Conservation (phyloP, 2,888 invertebrate species). For the Netelia virgata region DNA sequence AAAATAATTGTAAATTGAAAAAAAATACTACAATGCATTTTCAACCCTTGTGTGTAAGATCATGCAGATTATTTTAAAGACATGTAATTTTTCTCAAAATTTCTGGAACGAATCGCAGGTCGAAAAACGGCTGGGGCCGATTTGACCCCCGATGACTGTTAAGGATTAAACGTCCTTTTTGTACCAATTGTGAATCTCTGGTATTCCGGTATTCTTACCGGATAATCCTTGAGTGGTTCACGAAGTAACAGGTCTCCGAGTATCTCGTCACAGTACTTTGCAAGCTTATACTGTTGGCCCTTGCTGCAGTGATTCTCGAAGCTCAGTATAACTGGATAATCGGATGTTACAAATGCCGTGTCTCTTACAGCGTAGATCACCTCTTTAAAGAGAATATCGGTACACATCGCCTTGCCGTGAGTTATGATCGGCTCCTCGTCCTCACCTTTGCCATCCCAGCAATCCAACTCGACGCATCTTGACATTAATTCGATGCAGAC, state of each 20-base stretch:
- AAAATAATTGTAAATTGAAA: no score
- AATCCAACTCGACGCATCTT: constrained; percentile 98
- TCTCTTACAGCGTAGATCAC: constrained; percentile 98
- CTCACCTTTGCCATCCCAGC: constrained; percentile 99
- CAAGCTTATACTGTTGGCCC: constrained; percentile 98
- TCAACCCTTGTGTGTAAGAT: no score
- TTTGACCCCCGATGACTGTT: no score
- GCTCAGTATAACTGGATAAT: constrained; percentile 98
- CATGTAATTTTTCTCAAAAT: no score
- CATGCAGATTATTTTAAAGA: no score
- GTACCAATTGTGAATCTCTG: constrained; percentile 39
- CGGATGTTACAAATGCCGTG: constrained; percentile 99
- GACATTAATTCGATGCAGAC: constrained; percentile 54
- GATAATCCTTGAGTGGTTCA: constrained; percentile 94
- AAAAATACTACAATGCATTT: no score
- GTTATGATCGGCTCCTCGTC: constrained; percentile 99
- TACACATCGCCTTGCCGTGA: constrained; percentile 99
- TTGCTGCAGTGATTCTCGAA: constrained; percentile 99
- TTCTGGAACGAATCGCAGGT: no score
- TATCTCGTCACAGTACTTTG: constrained; percentile 99
- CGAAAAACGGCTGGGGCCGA: no score
- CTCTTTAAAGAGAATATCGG: constrained; percentile 98
- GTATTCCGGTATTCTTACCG: constrained; percentile 90
- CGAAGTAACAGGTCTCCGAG: constrained; percentile 96
- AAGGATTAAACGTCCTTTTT: not conserved